These are phyloP conservation scores for Cosmorhoe ocellata DNA, from an alignment of 2,888 invertebrate genomes.

Conservation along the genomic window DNA sequence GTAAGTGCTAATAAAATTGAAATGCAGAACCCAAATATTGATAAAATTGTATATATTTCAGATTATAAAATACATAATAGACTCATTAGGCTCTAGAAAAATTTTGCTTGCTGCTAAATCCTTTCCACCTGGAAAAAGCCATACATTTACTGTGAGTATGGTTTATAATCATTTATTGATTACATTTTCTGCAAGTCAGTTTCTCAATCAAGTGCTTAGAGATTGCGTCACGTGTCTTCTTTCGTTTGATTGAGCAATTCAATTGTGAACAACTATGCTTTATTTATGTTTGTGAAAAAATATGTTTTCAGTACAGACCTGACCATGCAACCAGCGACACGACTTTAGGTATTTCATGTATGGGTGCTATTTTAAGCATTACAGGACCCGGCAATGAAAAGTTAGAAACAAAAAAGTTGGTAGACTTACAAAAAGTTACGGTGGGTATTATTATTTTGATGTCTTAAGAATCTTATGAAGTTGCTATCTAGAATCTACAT, in stretches of 20 bases:
- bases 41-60: conserved; percentile 2
- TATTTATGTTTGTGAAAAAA: too few species aligned
- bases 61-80: conserved; percentile 8
- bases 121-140: conserved; percentile 3
- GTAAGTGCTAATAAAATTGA: too few species aligned
- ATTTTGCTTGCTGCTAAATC: conserved; percentile 2
- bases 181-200: too few species aligned
- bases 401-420: background rate
- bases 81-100: background rate
- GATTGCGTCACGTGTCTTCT: too few species aligned
- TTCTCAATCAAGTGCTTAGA: too few species aligned
- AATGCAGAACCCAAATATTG: too few species aligned
- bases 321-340: conserved; percentile 7
- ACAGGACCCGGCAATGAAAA: background rate
- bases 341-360: background rate
- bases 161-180: too few species aligned
- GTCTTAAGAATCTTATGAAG: too few species aligned
- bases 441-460: conserved; percentile 2
- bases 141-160: conserved; percentile 11
- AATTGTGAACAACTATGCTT: too few species aligned
- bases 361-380: background rate
- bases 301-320: conserved; percentile 11
- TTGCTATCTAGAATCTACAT: too few species aligned
- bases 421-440: background rate
- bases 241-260: too few species aligned